A percentile compares a stretch with the other conserved stretches of the same genome.
Evolutionary conservation across 2,113 vertebrate genomes (phyloP).

Genomic region (Columba janthina): DNA sequence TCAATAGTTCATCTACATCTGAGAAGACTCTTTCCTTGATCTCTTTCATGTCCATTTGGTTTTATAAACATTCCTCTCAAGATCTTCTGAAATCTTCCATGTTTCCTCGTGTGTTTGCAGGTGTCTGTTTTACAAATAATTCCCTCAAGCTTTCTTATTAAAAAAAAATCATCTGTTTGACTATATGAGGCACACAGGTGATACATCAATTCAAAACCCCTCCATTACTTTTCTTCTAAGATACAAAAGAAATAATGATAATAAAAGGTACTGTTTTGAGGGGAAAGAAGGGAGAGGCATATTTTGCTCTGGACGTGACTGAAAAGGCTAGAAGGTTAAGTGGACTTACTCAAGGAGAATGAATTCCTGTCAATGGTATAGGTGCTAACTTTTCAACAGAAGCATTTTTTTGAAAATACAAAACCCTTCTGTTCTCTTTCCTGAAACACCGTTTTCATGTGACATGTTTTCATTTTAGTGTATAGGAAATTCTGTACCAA

Average conservation of each 20-base stretch:
- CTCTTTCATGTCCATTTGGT: background rate
- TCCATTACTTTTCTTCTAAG: background rate
- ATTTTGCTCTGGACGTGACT: background rate
- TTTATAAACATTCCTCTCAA: background rate
- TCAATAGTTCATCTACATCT: background rate
- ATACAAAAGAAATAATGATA: background rate
- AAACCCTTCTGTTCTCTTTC: background rate
- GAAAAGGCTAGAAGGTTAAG: background rate
- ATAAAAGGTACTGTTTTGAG: background rate
- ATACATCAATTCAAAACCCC: background rate
- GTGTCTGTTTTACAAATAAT: background rate
- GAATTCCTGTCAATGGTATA: background rate
- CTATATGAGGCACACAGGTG: no score
- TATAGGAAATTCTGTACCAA: background rate
- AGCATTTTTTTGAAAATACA: background rate
- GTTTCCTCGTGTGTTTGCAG: background rate
- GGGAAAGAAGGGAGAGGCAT: accelerated
- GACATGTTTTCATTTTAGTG: background rate
- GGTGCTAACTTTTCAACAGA: background rate
- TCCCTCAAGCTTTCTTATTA: background rate
- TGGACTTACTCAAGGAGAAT: background rate
- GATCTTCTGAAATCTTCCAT: background rate
- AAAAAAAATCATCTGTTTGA: background rate
- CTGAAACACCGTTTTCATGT: background rate
- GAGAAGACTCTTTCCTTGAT: background rate